phyloP scores from a whole-genome alignment of 2,888 invertebrate species.

The Atethmia centrago region DNA sequence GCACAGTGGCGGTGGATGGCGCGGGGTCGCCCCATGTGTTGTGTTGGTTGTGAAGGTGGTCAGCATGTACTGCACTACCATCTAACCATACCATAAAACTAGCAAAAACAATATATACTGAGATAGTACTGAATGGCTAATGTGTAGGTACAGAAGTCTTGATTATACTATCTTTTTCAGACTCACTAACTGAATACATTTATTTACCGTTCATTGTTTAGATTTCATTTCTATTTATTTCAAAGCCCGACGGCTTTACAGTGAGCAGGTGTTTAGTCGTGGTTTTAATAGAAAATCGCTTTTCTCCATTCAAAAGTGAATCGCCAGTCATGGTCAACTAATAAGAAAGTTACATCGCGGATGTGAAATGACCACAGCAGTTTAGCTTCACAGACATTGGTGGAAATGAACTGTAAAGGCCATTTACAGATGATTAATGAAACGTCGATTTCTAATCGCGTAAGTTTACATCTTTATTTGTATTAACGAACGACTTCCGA shows the following conservation, averaged over 20 bases:
- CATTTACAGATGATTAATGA: conserved; percentile 11
- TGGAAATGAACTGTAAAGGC: conserved; percentile 1
- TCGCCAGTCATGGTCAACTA: conserved; percentile 56
- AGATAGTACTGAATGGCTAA: conserved; percentile 42
- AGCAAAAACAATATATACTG: conserved; percentile 50
- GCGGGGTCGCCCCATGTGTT: conserved; percentile 40
- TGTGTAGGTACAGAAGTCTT: conserved; percentile 22
- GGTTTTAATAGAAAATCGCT: conserved; percentile 57
- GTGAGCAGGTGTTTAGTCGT: conserved; percentile 24
- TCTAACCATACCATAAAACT: conserved; percentile 36
- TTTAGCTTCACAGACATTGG: not conserved
- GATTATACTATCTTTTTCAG: conserved; percentile 27
- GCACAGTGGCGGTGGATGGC: conserved; percentile 40
- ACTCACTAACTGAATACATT: conserved; percentile 31
- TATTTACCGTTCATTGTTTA: conserved; percentile 47
- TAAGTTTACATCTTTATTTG: conserved; percentile 4
- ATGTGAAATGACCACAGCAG: conserved; percentile 10
- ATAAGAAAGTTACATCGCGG: conserved; percentile 42
- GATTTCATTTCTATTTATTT: conserved; percentile 35
- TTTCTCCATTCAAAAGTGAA: conserved; percentile 53
- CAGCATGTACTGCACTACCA: conserved; percentile 42
- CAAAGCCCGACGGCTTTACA: conserved; percentile 9
- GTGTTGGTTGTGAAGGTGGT: conserved; percentile 35
- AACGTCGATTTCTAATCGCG: not conserved
- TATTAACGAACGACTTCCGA: conserved; percentile 12